A percentile compares a stretch with the other conserved stretches of the same genome.
phyloP scores from a whole-genome alignment of 2,113 vertebrate genomes.

The Candoia aspera region DNA sequence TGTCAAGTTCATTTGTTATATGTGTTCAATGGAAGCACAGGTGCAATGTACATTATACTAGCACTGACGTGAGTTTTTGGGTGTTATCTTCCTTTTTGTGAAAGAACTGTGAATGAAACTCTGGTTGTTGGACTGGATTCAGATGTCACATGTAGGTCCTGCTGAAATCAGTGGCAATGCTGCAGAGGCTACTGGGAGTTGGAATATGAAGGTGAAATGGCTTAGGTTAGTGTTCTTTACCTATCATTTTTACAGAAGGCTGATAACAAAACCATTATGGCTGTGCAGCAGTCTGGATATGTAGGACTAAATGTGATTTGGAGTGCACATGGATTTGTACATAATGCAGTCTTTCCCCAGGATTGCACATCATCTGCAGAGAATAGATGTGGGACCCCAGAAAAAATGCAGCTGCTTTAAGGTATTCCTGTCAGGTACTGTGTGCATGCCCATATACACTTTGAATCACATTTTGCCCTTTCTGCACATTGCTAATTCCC shows the following conservation, averaged over 20 bases:
- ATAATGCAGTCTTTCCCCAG: not conserved
- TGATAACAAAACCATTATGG: not conserved
- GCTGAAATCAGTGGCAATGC: not conserved
- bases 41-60: too few species aligned
- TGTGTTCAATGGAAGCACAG: not conserved
- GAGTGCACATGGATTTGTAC: not conserved
- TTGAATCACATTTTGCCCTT: not conserved
- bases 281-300: not conserved
- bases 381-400: not conserved
- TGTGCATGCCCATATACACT: not conserved
- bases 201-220: not conserved
- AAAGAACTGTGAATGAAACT: not conserved
- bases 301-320: not conserved
- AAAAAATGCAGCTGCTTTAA: not conserved
- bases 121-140: not conserved
- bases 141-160: not conserved
- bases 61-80: not conserved
- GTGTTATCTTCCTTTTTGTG: too few species aligned
- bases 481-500: not conserved
- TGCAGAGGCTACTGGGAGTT: not conserved
- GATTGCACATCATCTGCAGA: not conserved
- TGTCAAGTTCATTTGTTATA: not conserved
- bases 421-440: not conserved
- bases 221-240: not conserved
- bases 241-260: not conserved